Conservation (phyloP, 2,113 vertebrate genomes). For the Pantherophis guttatus region DNA sequence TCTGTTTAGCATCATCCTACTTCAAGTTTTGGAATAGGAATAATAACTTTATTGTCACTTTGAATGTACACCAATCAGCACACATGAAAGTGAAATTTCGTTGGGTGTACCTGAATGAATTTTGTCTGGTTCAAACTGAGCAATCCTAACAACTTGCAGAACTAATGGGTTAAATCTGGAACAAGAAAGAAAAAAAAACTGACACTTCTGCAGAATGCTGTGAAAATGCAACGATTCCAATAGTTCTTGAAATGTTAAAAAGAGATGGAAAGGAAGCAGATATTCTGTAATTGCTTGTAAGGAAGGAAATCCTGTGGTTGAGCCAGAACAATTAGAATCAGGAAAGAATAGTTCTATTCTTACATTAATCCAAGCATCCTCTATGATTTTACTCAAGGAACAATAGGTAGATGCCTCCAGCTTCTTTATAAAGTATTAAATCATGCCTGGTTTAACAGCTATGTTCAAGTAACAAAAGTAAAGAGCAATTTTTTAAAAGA, state of each 20-base stretch:
- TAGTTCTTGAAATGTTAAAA: background rate
- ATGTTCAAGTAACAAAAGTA: slow-evolving; percentile 3
- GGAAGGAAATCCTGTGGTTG: slow-evolving; percentile 15
- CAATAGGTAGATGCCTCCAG: slow-evolving; percentile 16
- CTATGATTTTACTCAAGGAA: background rate
- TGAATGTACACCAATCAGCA: too few species aligned
- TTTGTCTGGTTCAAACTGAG: background rate
- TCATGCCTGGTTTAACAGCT: background rate
- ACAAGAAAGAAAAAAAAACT: too few species aligned
- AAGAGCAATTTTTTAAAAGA: background rate
- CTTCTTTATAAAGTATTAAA: slow-evolving; percentile 23
- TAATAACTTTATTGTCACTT: too few species aligned
- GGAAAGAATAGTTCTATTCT: background rate
- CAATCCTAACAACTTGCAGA: background rate
- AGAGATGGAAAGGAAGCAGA: slow-evolving; percentile 19
- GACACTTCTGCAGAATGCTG: background rate
- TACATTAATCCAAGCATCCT: slow-evolving; percentile 3
- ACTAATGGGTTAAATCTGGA: background rate
- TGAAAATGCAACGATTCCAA: background rate
- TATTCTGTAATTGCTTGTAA: slow-evolving; percentile 27
- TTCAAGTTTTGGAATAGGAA: too few species aligned
- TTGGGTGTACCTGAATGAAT: background rate
- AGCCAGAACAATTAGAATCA: slow-evolving; percentile 5
- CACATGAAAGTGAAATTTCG: too few species aligned
- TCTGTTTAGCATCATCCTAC: too few species aligned